Evolutionary conservation across 1,140 invertebrate species (phyloP).

Genomic region (Cephus cinctus): DNA sequence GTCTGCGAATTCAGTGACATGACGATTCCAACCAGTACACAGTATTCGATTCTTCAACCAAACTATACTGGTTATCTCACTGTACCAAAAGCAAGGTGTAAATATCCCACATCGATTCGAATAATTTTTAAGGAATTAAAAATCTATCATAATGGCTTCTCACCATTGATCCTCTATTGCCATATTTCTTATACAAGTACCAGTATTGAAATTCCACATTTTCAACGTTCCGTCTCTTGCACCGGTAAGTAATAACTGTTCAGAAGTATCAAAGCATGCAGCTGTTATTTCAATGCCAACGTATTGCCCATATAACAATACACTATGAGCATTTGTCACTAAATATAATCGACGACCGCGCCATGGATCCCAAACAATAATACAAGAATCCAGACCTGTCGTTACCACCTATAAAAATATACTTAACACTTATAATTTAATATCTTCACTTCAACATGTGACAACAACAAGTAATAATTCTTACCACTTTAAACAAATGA

Average conservation of each 20-base stretch:
- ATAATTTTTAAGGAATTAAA: neutral
- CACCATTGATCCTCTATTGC: constrained; percentile 57
- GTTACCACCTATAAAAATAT: constrained; percentile 54
- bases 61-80: constrained; percentile 43
- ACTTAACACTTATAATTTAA: constrained; percentile 3
- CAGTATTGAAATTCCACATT: constrained; percentile 81
- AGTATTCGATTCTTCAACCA: constrained; percentile 60
- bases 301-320: constrained; percentile 59
- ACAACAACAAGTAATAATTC: constrained; percentile 6
- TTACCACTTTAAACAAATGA: constrained; percentile 64
- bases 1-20: constrained; percentile 70
- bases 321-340: constrained; percentile 65
- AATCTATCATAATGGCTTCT: constrained; percentile 2
- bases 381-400: constrained; percentile 68
- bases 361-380: constrained; percentile 72
- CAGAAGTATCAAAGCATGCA: constrained; percentile 69
- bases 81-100: constrained; percentile 11
- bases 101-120: neutral
- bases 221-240: constrained; percentile 67
- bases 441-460: constrained; percentile 1
- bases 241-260: constrained; percentile 69
- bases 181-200: constrained; percentile 66
- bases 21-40: constrained; percentile 69
- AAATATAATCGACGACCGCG: constrained; percentile 60
- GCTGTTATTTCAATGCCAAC: constrained; percentile 72